Evolutionary conservation across 2,113 vertebrate species (phyloP), one percentile per base, ranked within the genome.

Genomic region (Rhombomys opimus): DNA sequence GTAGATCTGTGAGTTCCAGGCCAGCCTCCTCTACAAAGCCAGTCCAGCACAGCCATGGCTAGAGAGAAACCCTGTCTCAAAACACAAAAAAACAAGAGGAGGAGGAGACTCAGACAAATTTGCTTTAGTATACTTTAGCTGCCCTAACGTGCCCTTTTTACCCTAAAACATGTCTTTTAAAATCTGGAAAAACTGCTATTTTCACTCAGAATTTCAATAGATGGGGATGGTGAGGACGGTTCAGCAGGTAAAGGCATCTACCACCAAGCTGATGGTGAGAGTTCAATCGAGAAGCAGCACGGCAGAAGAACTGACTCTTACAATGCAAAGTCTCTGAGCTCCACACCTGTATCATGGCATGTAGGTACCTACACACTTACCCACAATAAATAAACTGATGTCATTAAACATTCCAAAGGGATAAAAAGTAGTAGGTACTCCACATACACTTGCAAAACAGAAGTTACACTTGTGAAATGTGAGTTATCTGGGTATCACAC

Each of bases 121-220:
- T 80, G 52, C 22, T 82, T 50, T 46, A 65, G 20, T 18, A 87
- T 23, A 91, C 77, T 46, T 20, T 70, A 59, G 52, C 61, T 32
- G 80, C 25, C 13, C 41, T 52, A 73, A 54, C 27, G 77, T 13
- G 30, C 13, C 27, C 30, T 93, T 91, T 90, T 73, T n/a, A 92
- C 35, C 50, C 7, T 76, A 81, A 90, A 38, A 90, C 9, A 38
- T 76, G 46, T 57, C 38, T 41, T 95, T 85, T 81, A 46, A 27
- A 94, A 68, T 70, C 41, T 59, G 88, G 38, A 90, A 90, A 78
- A 38, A 92, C 27, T 91, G 54, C 7, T 59, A 32, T 46, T 92
- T 92, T 20, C n/a, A 81, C 15, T 94, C 11, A 90, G 92, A 96
- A 94, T 90, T 59, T 70, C 46, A 96, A n/a, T 30, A 70, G n/a